These are phyloP conservation scores for Sorex maritimensis DNA, from an alignment of 2,797 vertebrate species.

Conservation along the genomic window DNA sequence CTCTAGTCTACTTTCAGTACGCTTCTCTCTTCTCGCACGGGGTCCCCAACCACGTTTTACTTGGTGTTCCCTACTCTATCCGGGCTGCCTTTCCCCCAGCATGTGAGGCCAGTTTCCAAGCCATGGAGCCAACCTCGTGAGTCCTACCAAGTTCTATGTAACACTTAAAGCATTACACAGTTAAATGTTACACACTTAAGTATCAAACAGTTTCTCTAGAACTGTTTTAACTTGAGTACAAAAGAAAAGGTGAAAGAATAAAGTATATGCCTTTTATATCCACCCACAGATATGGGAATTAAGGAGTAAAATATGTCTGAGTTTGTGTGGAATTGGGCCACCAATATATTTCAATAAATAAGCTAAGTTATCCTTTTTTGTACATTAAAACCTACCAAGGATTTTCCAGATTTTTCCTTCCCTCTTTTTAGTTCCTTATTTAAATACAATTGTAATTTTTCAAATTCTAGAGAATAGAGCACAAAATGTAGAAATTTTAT, in stretches of 20 bases:
- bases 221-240: not conserved
- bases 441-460: slow-evolving; percentile 47
- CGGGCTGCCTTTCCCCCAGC: no score
- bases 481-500: slow-evolving; percentile 28
- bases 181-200: no score
- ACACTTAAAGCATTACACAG: not conserved
- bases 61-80: no score
- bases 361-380: slow-evolving; percentile 20
- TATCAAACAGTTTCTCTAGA: not conserved
- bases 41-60: no score
- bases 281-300: slow-evolving; percentile 19
- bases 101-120: no score
- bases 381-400: not conserved
- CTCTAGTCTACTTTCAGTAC: no score
- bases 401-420: slow-evolving; percentile 50
- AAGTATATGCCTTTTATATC: slow-evolving; percentile 26
- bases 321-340: not conserved
- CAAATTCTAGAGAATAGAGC: slow-evolving; percentile 27
- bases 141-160: not conserved
- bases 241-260: not conserved
- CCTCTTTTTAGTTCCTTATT: slow-evolving; percentile 33
- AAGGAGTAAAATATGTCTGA: slow-evolving; percentile 31
- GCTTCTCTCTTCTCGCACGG: no score
- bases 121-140: no score
- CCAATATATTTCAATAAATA: slow-evolving; percentile 36